phyloP scores from a whole-genome alignment of 2,888 invertebrate genomes.

The Sarcophaga subvicina region DNA sequence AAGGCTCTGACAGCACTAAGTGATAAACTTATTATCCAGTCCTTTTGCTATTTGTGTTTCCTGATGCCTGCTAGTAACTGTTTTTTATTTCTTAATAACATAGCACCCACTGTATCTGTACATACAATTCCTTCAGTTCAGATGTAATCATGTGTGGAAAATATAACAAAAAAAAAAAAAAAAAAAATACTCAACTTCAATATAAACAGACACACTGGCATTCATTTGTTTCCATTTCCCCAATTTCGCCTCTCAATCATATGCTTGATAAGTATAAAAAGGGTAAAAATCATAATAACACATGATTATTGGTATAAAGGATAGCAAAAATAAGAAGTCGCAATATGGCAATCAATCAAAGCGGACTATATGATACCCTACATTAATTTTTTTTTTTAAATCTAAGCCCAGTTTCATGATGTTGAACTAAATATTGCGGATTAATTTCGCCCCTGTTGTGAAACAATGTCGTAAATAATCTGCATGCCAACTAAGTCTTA shows the following conservation, averaged over 20 bases:
- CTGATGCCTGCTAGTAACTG: no score
- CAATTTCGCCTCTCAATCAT: slow-evolving; percentile 19
- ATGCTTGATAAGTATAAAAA: slow-evolving; percentile 19
- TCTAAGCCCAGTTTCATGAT: no score
- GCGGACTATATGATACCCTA: no score
- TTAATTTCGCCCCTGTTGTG: no score
- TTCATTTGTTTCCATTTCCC: not conserved
- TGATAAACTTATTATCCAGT: no score
- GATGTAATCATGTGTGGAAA: slow-evolving; percentile 27
- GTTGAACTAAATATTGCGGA: no score
- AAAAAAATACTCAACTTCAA: not conserved
- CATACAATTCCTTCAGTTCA: not conserved
- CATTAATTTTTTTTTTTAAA: no score
- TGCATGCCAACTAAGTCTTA: no score
- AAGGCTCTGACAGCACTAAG: no score
- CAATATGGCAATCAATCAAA: no score
- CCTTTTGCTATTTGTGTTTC: no score
- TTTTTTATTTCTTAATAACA: not conserved
- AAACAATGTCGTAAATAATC: no score
- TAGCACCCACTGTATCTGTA: not conserved
- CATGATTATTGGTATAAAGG: slow-evolving; percentile 50
- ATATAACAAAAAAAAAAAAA: not conserved
- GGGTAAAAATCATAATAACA: slow-evolving; percentile 52
- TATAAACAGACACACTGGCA: not conserved
- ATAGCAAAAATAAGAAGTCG: not conserved